phyloP scores from a whole-genome alignment of 1,140 invertebrate genomes.

The Fopius arisanus region DNA sequence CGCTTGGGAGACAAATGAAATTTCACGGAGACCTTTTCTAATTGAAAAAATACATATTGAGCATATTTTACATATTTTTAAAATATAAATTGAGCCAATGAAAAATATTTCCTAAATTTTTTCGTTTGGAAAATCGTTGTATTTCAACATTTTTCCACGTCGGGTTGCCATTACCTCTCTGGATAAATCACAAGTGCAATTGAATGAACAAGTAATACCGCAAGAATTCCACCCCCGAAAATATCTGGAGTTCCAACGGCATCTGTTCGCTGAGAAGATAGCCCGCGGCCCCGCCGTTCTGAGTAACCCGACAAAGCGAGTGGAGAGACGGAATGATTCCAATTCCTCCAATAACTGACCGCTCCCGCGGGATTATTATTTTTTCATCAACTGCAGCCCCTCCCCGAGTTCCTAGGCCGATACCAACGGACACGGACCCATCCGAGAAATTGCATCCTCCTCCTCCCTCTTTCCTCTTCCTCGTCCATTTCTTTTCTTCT shows the following conservation, averaged over 20 bases:
- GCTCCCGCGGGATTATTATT: slow-evolving; percentile 62
- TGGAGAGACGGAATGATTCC: slow-evolving; percentile 46
- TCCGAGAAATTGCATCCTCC: slow-evolving; percentile 61
- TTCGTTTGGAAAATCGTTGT: too few relatives aligned
- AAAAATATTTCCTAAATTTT: too few relatives aligned
- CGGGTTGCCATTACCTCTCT: too few relatives aligned
- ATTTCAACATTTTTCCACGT: too few relatives aligned
- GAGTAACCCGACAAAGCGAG: slow-evolving; percentile 16
- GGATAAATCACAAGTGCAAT: not conserved
- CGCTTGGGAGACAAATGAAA: too few relatives aligned
- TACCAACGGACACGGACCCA: slow-evolving; percentile 42
- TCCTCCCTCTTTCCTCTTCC: slow-evolving; percentile 27
- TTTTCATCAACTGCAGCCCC: slow-evolving; percentile 56
- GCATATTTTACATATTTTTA: too few relatives aligned
- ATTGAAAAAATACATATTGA: too few relatives aligned
- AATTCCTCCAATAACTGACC: slow-evolving; percentile 58
- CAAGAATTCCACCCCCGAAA: not conserved
- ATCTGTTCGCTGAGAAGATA: slow-evolving; percentile 13
- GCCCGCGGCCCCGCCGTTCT: slow-evolving; percentile 12
- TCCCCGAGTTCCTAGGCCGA: slow-evolving; percentile 16
- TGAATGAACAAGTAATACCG: not conserved
- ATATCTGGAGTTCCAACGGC: not conserved
- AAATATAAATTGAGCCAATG: too few relatives aligned
- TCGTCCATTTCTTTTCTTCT: slow-evolving; percentile 32
- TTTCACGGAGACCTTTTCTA: too few relatives aligned